Percentiles rank a stretch among this genome's conserved stretches.
phyloP scores from a whole-genome alignment of 2,888 invertebrate genomes.

The Bembecia ichneumoniformis region DNA sequence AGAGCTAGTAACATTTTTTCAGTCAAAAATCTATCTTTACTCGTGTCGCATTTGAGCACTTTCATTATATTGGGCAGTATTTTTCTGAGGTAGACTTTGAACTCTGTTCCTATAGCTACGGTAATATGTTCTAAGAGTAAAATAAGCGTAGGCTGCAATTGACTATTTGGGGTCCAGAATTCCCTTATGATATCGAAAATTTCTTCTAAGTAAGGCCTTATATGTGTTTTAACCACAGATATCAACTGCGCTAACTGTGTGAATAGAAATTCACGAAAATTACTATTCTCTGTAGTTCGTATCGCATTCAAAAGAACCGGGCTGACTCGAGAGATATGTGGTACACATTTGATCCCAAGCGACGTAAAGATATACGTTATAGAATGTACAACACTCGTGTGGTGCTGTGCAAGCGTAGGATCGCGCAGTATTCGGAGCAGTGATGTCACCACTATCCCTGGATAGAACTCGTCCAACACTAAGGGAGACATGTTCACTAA shows the following conservation, averaged over 20 bases:
- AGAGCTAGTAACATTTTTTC: conserved; percentile 87
- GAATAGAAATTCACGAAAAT: conserved; percentile 92
- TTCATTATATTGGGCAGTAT: conserved; percentile 93
- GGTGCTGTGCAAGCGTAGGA: conserved; percentile 90
- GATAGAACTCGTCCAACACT: conserved; percentile 96
- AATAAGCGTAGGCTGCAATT: conserved; percentile 90
- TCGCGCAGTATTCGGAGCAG: conserved; percentile 95
- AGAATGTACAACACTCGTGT: conserved; percentile 95
- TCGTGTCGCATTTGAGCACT: conserved; percentile 91
- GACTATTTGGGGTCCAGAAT: conserved; percentile 91
- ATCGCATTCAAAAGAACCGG: conserved; percentile 91
- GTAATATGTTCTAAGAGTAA: conserved; percentile 94
- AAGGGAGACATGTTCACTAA: conserved; percentile 92
- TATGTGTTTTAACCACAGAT: conserved; percentile 96
- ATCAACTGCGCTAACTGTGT: conserved; percentile 94
- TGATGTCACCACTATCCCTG: conserved; percentile 95
- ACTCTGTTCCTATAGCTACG: conserved; percentile 93
- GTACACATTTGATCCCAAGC: conserved; percentile 93
- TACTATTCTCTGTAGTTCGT: conserved; percentile 82
- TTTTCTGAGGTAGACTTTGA: conserved; percentile 93
- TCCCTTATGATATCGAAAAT: conserved; percentile 94
- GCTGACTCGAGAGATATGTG: conserved; percentile 91
- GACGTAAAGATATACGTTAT: conserved; percentile 97
- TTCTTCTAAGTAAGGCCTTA: conserved; percentile 94
- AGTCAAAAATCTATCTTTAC: conserved; percentile 86